Conservation (phyloP, 1,140 invertebrate species). For the Psix sp. region DNA sequence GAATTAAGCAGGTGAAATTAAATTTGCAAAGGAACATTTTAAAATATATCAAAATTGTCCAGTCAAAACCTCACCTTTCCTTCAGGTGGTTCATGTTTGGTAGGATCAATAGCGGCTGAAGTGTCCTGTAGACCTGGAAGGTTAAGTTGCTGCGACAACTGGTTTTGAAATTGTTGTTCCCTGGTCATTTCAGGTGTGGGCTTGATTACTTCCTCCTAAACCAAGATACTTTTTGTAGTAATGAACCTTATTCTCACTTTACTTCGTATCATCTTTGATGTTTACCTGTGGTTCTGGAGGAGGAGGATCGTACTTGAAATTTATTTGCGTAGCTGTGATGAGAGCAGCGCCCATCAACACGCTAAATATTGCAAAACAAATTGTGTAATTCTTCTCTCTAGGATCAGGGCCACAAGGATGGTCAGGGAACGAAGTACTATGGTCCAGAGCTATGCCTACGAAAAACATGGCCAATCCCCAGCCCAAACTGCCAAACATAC, state of each 20-base stretch:
- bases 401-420: slow-evolving; percentile 93
- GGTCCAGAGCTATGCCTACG: slow-evolving; percentile 98
- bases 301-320: slow-evolving; percentile 84
- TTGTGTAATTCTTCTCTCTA: slow-evolving; percentile 97
- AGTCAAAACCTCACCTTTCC: too few species aligned
- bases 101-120: slow-evolving; percentile 72
- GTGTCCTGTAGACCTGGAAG: slow-evolving; percentile 85
- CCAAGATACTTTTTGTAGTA: too few species aligned
- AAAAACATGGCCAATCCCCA: slow-evolving; percentile 99
- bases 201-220: slow-evolving; percentile 71
- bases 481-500: slow-evolving; percentile 98
- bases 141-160: slow-evolving; percentile 87
- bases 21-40: too few species aligned
- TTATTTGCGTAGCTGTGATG: slow-evolving; percentile 93
- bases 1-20: too few species aligned
- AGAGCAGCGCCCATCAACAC: slow-evolving; percentile 97
- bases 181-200: slow-evolving; percentile 74
- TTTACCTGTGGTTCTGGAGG: slow-evolving; percentile 66
- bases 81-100: slow-evolving; percentile 76
- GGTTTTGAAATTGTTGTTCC: slow-evolving; percentile 88
- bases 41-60: too few species aligned
- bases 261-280: too few species aligned
- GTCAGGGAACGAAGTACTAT: slow-evolving; percentile 92
- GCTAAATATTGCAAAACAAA: slow-evolving; percentile 98
- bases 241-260: too few species aligned